Evolutionary conservation across 2,888 invertebrate species (phyloP).

Genomic region (Dione vanillae): DNA sequence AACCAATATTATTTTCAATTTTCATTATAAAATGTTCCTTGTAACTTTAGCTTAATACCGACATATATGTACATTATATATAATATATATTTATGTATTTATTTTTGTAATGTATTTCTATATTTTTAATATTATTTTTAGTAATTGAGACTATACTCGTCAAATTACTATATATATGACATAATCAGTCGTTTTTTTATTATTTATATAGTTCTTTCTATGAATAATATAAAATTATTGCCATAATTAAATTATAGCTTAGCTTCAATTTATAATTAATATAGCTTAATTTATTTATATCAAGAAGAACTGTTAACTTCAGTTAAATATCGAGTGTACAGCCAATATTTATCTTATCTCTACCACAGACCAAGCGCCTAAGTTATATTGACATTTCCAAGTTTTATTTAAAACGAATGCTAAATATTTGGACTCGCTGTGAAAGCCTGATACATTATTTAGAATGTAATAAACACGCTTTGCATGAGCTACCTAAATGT

Average conservation of each 20-base stretch:
- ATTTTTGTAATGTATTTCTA: too few relatives aligned
- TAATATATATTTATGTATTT: too few relatives aligned
- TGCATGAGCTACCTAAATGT: neutral
- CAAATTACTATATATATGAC: too few relatives aligned
- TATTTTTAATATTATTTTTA: too few relatives aligned
- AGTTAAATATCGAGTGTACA: constrained; percentile 11
- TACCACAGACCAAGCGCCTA: constrained; percentile 6
- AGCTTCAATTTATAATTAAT: too few relatives aligned
- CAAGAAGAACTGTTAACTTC: constrained; percentile 12
- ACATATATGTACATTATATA: too few relatives aligned
- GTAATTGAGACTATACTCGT: too few relatives aligned
- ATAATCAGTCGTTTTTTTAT: too few relatives aligned
- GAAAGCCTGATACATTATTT: neutral
- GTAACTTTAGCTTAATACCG: too few relatives aligned
- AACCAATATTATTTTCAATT: too few relatives aligned
- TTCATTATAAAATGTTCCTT: too few relatives aligned
- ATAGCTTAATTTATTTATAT: constrained; percentile 1
- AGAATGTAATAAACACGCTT: neutral
- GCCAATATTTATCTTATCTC: constrained; percentile 20
- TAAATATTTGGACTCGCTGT: constrained; percentile 8
- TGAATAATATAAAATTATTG: neutral
- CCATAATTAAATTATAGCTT: neutral
- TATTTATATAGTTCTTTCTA: too few relatives aligned
- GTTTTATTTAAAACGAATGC: constrained; percentile 5
- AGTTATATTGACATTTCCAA: constrained; percentile 12